Evolutionary conservation across 2,113 vertebrate species (phyloP), one percentile per base, ranked within the genome.

Genomic region (Poeciliopsis occidentalis): DNA sequence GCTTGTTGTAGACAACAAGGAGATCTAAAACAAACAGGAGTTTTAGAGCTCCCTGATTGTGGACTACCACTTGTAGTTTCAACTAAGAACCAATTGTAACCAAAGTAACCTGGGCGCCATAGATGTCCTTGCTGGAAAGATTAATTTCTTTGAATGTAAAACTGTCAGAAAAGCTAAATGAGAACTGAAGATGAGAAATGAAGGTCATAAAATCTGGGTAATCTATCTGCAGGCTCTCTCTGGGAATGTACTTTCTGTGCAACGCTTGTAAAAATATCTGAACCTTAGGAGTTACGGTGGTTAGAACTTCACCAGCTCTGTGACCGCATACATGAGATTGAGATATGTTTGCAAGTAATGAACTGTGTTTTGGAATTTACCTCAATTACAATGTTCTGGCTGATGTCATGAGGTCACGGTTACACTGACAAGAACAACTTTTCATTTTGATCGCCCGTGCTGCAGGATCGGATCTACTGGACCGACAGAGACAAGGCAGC

Each of bases 381-480:
- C 44, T 1, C 44, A 19, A 19, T 19, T 47, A 47, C 44, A 47
- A 47, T 37, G 17, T 47, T 1, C 19, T 47, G 5, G 17, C 15
- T 47, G 17, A 5, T 47, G 44, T 47, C 17, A 1, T 5, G 5
- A 47, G 17, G 44, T 19, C 44, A 47, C 17, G 1, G 41, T 47
- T 47, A 19, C 44, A 19, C 44, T 47, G 17, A 47, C 44, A 47
- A 17, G 5, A 47, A 19, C 13, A 47, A 47, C 13, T 54, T 37
- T 1, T 64, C 1, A 4, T 44, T 26, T 30, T 71, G 71, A 11
- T 69, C 41, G 27, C 8, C 29, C 79, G 24, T 83, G 77, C 87
- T 83, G 78, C 91, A 99, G 98, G 98, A 99, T 91, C 98, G 94
- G 54, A 95, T 99, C 69, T 99, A 98, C 93, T 99, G 98, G 98